These are phyloP conservation scores for Wiebesia pumilae DNA, from an alignment of 1,140 invertebrate genomes.

Conservation along the genomic window DNA sequence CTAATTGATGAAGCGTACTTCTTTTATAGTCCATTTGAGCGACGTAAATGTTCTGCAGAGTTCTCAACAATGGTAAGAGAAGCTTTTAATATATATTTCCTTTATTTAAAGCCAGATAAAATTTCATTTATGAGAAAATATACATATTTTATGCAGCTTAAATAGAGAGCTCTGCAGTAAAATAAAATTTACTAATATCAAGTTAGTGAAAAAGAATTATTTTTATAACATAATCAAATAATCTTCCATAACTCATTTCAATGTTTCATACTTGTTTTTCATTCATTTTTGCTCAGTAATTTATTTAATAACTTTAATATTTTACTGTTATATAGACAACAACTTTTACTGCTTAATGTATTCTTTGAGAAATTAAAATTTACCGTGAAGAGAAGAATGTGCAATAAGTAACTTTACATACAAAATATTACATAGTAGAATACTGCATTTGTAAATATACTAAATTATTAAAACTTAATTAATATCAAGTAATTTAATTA, in stretches of 20 bases:
- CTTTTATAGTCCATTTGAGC: neutral
- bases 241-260: neutral
- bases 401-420: neutral
- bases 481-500: too few species aligned
- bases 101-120: neutral
- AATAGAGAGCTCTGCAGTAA: neutral
- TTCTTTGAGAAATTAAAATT: neutral
- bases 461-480: too few species aligned
- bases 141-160: neutral
- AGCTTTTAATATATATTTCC: neutral
- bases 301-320: neutral
- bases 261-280: neutral
- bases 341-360: neutral
- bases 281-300: neutral
- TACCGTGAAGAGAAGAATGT: neutral
- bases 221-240: neutral
- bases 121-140: neutral
- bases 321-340: neutral
- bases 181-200: neutral
- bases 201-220: neutral
- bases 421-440: too few species aligned
- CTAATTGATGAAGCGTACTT: slow-evolving; percentile 13
- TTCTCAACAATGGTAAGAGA: neutral
- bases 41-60: neutral
- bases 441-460: too few species aligned